A percentile compares a stretch with the other conserved stretches of the same genome.
These are phyloP conservation scores for Andricus curvator DNA, from an alignment of 2,888 invertebrate species.

Conservation along the genomic window DNA sequence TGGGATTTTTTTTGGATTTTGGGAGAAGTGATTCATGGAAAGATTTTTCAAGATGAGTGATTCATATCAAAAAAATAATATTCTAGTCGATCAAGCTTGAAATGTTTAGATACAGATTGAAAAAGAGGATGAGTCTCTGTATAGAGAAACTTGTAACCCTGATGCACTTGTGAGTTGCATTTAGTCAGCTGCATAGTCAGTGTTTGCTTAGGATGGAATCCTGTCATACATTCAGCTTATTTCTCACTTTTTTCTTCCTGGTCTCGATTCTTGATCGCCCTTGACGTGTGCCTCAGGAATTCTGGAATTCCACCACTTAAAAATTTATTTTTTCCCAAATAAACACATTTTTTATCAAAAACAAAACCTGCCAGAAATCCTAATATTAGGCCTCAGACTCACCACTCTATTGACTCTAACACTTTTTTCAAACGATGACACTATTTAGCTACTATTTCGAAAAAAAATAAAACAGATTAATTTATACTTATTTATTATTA, in stretches of 20 bases:
- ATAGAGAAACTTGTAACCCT: slow-evolving; percentile 25
- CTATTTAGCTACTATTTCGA: too few species aligned
- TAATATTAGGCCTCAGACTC: too few species aligned
- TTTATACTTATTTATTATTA: too few species aligned
- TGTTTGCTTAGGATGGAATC: slow-evolving; percentile 39
- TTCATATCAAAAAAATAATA: slow-evolving; percentile 1
- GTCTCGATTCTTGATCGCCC: slow-evolving; percentile 6
- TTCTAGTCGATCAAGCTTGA: slow-evolving; percentile 6
- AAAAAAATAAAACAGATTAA: too few species aligned
- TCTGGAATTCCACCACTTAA: slow-evolving; percentile 12
- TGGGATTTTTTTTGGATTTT: not conserved
- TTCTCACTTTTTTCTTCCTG: slow-evolving; percentile 38
- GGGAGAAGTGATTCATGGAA: not conserved
- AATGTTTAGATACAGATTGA: not conserved
- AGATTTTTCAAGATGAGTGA: slow-evolving; percentile 14
- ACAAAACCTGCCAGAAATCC: not conserved
- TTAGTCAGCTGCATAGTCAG: slow-evolving; percentile 41
- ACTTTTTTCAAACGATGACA: too few species aligned
- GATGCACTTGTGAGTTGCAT: slow-evolving; percentile 39
- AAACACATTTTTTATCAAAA: not conserved
- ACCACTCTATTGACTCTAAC: too few species aligned
- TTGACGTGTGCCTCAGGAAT: slow-evolving; percentile 22
- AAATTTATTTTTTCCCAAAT: not conserved
- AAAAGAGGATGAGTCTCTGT: slow-evolving; percentile 31
- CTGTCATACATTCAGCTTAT: slow-evolving; percentile 38